These are phyloP conservation scores for Falco berigora DNA, from an alignment of 2,797 vertebrate species.

Conservation along the genomic window DNA sequence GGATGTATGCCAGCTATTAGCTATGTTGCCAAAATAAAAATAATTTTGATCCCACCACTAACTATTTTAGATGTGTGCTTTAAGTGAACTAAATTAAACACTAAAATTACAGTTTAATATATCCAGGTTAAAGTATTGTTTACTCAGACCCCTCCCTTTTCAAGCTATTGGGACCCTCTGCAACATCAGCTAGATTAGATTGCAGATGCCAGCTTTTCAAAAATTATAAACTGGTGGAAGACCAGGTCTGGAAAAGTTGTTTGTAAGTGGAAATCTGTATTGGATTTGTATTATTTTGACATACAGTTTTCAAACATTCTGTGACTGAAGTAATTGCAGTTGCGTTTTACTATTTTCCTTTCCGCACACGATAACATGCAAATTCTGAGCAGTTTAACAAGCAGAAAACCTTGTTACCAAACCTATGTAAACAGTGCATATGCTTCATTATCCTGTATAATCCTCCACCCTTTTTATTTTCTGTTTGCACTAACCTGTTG, in stretches of 20 bases:
- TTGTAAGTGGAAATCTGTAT: neutral
- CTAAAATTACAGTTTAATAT: neutral
- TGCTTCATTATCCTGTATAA: neutral
- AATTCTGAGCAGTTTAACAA: neutral
- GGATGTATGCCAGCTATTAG: neutral
- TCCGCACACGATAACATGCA: accelerated
- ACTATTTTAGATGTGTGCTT: neutral
- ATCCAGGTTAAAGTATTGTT: neutral
- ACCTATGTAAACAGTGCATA: neutral
- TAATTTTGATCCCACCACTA: neutral
- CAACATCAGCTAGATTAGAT: neutral
- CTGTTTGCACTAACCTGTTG: neutral
- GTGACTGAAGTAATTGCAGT: neutral
- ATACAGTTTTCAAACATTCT: neutral
- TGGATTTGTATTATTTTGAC: neutral
- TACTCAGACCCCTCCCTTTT: neutral
- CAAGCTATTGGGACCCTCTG: neutral
- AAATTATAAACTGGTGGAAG: neutral
- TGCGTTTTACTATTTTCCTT: neutral
- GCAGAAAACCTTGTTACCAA: neutral
- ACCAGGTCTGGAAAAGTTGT: neutral
- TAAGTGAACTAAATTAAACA: neutral
- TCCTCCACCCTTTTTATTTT: neutral
- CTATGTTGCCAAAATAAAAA: neutral
- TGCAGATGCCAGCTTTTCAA: neutral